Base-by-base conservation (phyloP, 2,888 invertebrate species). In the Coecobrya sp. region DNA sequence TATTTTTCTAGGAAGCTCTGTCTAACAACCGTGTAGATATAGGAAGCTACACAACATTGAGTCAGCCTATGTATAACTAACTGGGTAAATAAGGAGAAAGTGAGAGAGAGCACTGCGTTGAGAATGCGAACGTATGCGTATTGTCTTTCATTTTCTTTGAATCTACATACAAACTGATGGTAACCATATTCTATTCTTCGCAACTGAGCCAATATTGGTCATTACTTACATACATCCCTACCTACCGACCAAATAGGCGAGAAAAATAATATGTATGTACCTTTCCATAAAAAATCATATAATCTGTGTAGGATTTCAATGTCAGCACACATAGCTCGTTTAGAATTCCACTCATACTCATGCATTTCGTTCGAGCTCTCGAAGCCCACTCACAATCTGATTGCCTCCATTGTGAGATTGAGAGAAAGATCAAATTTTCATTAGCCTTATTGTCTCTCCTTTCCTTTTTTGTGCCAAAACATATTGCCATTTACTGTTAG, bases 1-100 rank as follows among this genome's bases (percentile, higher is more conserved):
- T 55, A 55, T 81, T 55, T 81, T 55, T n/a, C n/a, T 81, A 81
- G 73, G 45, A n/a, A 73, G 45, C 45, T 73, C 25, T 73, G 45
- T 45, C 19, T 45, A 73, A 10, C 7, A 22, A 19, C n/a, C 10
- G 22, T 7, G 19, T 10, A n/a, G n/a, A n/a, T n/a, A 70, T 65
- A 22, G 73, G 13, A 19, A 73, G 3, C 19, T n/a, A 45, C 45
- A 45, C 22, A 36, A 30, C n/a, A n/a, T 70, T 70, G n/a, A 36
- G 7, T n/a, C 7, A n/a, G 5, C n/a, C 30, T 36, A n/a, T n/a
- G n/a, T n/a, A n/a, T 30, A 36, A 70, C 16, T 0, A 16, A 70
- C 5, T 65, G 25, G 30, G 36, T 2, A 7, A 13, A 13, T n/a
- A 1, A 59, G 59, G 19, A 59, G 7, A 16, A 19, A 59, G 19